A percentile compares a stretch with the other conserved stretches of the same genome.
Evolutionary conservation across 2,797 vertebrate genomes (phyloP).

Genomic region (Microhierax caerulescens): DNA sequence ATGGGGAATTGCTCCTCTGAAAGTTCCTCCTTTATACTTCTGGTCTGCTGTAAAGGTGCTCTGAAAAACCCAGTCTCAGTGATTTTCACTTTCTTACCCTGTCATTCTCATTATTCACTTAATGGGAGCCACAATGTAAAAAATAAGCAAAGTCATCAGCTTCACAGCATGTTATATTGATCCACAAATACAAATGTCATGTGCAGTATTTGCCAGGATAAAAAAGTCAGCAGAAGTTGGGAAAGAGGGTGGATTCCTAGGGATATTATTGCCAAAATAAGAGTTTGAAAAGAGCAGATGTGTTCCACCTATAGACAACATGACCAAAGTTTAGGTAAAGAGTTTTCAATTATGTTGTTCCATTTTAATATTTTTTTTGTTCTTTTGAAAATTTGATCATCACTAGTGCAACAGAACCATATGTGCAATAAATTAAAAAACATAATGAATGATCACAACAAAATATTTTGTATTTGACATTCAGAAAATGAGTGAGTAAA

Average conservation of each 20-base stretch:
- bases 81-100: background rate
- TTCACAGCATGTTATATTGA: slow-evolving; percentile 5
- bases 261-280: background rate
- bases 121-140: background rate
- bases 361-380: background rate
- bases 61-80: background rate
- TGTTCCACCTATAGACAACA: background rate
- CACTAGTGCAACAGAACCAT: background rate
- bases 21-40: background rate
- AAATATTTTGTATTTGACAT: background rate
- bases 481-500: accelerated
- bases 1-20: background rate
- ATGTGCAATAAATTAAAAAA: background rate
- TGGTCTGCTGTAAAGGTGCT: background rate
- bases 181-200: background rate
- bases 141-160: background rate
- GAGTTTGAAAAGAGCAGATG: background rate
- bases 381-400: background rate
- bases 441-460: background rate
- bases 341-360: background rate
- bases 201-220: background rate
- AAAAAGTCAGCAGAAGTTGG: background rate
- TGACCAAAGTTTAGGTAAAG: background rate
- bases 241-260: background rate
- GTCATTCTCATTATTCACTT: background rate